Base-by-base conservation (phyloP, 2,113 vertebrate genomes). In the Opisthocomus hoazin region DNA sequence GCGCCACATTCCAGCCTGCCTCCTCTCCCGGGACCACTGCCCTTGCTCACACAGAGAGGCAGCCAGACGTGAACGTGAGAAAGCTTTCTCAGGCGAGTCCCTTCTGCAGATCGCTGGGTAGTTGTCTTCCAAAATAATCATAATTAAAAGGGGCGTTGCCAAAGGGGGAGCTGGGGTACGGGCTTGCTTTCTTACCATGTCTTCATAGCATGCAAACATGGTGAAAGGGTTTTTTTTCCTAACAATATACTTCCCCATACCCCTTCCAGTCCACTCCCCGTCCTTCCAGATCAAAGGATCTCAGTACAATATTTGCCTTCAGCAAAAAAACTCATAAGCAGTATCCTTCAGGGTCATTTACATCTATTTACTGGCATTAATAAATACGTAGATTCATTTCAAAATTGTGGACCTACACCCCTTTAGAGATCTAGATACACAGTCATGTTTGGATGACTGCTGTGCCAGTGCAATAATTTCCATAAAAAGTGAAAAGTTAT, bases 31-130 rank as follows among this genome's bases (percentile, higher is more conserved):
- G 98, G 91, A 97, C 96, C 94, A 70, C 89, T 56, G 94, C 68
- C 87, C 66, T 84, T 89, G 93, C 91, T 84, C 79, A 81, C 96
- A 98, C 97, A 97, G 95, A 97, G 92, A 96, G 96, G 96, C 98
- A 98, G 94, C 97, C 98, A 94, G 92, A 98, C 96, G 97, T 98
- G 98, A 98, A 98, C 93, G 96, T 98, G 97, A 98, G 98, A 98
- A 98, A 98, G 97, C 93, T 80, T 96, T 46, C 73, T 96, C 97
- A 98, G 96, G 96, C 97, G 53, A 88, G 98, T 96, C 96, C 81
- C 82, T 89, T 78, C 87, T 87, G 86, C 91, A 54, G 17, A 71
- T 87, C 5, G 20, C 82, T 16, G 87, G 48, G 15, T 17, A 46
- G 75, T 45, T 56, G 64, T 57, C 85, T 93, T 95, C 92, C 77